A percentile compares a stretch with the other conserved stretches of the same genome.
These are phyloP conservation scores for Macrocentrus cingulum DNA, from an alignment of 1,140 invertebrate genomes.

Conservation along the genomic window DNA sequence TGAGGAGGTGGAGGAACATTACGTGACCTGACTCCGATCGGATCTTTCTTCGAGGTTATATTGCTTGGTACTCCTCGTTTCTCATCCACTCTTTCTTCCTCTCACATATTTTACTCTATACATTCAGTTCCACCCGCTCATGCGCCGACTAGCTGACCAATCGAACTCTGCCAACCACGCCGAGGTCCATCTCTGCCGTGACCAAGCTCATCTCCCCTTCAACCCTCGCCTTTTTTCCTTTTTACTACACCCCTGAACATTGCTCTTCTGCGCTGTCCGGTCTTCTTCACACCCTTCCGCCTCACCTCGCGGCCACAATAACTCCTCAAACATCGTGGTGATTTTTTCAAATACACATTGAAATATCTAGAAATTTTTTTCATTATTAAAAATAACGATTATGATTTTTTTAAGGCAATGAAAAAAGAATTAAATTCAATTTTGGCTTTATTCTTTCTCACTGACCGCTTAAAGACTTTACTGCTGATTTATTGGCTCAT, in stretches of 20 bases:
- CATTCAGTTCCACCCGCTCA: conserved; percentile 44
- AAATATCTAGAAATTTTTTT: too few species aligned
- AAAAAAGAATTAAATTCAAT: too few species aligned
- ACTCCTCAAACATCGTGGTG: too few species aligned
- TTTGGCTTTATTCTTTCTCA: too few species aligned
- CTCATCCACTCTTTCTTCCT: conserved; percentile 44
- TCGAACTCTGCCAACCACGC: conserved; percentile 52
- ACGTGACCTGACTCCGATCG: conserved; percentile 55
- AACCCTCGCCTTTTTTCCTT: conserved; percentile 6
- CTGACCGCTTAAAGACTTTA: too few species aligned
- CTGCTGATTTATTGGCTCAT: too few species aligned
- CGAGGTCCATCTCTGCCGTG: conserved; percentile 44
- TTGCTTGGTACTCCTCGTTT: conserved; percentile 52
- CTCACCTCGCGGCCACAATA: too few species aligned
- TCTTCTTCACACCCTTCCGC: too few species aligned
- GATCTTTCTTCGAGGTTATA: conserved; percentile 52
- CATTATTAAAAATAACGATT: too few species aligned
- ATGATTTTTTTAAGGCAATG: too few species aligned
- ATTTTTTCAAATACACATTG: too few species aligned
- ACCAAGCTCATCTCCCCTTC: conserved; percentile 26
- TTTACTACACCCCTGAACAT: neutral
- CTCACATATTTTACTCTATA: conserved; percentile 13
- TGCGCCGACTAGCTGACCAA: conserved; percentile 53
- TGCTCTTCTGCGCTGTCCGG: neutral
- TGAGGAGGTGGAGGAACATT: conserved; percentile 50